Evolutionary conservation across 2,113 vertebrate genomes (phyloP).

Genomic region (Antennarius striatus): DNA sequence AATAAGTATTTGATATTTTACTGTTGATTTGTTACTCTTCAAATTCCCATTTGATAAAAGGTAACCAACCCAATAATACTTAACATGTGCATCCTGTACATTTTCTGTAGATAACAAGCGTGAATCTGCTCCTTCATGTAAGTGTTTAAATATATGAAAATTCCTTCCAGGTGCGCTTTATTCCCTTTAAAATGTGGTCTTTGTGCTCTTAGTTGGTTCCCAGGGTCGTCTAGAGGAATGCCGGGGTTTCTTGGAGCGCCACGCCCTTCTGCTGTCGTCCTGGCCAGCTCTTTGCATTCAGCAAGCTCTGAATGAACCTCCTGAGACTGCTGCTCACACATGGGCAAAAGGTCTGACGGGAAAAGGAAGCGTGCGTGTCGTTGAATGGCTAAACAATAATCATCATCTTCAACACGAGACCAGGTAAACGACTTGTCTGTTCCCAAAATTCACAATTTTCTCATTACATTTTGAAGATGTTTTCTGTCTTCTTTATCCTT

Average conservation of each 20-base stretch:
- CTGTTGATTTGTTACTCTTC: no score
- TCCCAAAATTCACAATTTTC: no score
- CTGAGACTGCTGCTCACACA: conserved; percentile 57
- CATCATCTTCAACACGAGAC: conserved; percentile 5
- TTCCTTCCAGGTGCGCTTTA: neutral
- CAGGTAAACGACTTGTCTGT: conserved; percentile 44
- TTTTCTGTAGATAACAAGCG: conserved; percentile 34
- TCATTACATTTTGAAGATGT: no score
- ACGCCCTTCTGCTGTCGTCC: conserved; percentile 75
- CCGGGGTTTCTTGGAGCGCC: conserved; percentile 77
- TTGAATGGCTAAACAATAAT: conserved; percentile 81
- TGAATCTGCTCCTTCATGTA: conserved; percentile 1
- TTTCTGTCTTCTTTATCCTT: neutral
- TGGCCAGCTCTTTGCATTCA: conserved; percentile 84
- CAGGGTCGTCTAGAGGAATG: conserved; percentile 56
- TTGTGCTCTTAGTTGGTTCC: conserved; percentile 13
- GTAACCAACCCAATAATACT: neutral
- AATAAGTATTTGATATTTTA: neutral
- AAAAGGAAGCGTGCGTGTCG: conserved; percentile 32
- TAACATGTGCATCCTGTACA: neutral
- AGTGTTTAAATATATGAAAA: conserved; percentile 11
- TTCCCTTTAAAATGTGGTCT: neutral
- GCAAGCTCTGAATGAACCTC: conserved; percentile 83
- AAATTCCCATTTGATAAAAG: no score
- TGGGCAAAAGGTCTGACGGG: conserved; percentile 76